phyloP scores from a whole-genome alignment of 2,797 vertebrate species.

The Okamejei kenojei region DNA sequence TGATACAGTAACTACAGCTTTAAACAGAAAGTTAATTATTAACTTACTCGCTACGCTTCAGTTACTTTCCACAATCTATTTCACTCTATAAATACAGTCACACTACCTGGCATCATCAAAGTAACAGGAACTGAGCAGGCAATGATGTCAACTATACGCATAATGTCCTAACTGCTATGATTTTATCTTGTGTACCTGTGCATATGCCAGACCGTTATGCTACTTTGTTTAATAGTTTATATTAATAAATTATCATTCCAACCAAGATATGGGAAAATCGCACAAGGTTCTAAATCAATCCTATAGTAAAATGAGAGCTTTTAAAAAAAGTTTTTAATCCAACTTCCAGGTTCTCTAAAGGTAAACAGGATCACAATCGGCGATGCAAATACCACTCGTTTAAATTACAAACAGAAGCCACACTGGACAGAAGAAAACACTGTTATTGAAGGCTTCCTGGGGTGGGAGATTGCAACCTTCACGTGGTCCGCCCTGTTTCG shows the following conservation, averaged over 20 bases:
- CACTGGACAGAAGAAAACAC: background rate
- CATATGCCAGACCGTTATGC: background rate
- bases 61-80: background rate
- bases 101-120: background rate
- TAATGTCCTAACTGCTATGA: background rate
- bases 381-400: background rate
- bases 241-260: background rate
- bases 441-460: background rate
- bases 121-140: background rate
- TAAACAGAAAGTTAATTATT: constrained; percentile 29
- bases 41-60: background rate
- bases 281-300: background rate
- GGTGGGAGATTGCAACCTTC: no score
- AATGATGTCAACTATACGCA: background rate
- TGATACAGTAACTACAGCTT: background rate
- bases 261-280: background rate
- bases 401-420: no score
- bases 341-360: background rate
- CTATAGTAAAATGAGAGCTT: background rate
- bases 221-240: background rate
- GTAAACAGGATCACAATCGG: background rate
- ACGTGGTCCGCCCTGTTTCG: no score
- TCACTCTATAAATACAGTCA: background rate
- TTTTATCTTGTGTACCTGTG: background rate
- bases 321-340: background rate